A percentile compares a stretch with the other conserved stretches of the same genome.
Evolutionary conservation across 2,888 invertebrate genomes (phyloP).

Genomic region (Apeira syringaria): DNA sequence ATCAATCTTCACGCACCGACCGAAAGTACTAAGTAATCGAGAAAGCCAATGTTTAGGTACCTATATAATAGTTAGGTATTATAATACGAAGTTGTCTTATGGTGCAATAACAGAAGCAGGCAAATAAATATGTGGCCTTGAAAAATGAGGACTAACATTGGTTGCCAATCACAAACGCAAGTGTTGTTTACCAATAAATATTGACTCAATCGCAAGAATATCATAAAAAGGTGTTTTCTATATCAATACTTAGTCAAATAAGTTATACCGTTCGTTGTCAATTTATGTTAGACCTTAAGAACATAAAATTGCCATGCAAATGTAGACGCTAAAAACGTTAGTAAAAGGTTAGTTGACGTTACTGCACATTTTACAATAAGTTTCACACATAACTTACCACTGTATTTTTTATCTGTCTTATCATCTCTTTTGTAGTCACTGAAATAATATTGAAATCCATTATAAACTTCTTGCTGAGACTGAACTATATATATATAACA

Average conservation of each 20-base stretch:
- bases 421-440: slow-evolving; percentile 63
- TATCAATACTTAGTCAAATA: too few relatives aligned
- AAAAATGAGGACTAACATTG: background rate
- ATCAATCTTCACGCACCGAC: background rate
- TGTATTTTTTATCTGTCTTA: slow-evolving; percentile 67
- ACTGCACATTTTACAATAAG: background rate
- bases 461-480: too few relatives aligned
- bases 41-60: slow-evolving; percentile 2
- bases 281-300: background rate
- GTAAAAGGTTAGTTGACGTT: background rate
- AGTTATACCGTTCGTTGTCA: too few relatives aligned
- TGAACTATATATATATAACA: too few relatives aligned
- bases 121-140: background rate
- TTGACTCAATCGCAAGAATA: too few relatives aligned
- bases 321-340: slow-evolving; percentile 3
- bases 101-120: slow-evolving; percentile 7
- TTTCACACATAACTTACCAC: slow-evolving; percentile 51
- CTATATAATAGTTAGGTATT: too few relatives aligned
- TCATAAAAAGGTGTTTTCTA: too few relatives aligned
- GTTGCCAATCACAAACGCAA: too few relatives aligned
- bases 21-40: background rate
- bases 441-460: too few relatives aligned
- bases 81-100: background rate
- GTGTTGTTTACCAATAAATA: too few relatives aligned
- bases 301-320: slow-evolving; percentile 8